Conservation (phyloP, 2,888 invertebrate species). For the Meta bourneti region DNA sequence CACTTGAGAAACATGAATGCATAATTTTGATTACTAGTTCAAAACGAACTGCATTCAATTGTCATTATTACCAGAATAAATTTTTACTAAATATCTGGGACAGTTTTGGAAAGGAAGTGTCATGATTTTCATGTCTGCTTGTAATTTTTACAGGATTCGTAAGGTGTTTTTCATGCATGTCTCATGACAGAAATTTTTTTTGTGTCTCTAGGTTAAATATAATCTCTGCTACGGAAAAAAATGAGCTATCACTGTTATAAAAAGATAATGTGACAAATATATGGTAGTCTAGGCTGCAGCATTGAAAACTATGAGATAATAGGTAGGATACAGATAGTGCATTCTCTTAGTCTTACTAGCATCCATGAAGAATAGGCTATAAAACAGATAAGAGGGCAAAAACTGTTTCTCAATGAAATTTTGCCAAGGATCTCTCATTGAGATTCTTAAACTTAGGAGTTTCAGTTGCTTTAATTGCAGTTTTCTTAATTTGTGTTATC, state of each 20-base stretch:
- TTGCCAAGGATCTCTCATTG: conserved; percentile 6
- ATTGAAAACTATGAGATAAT: conserved; percentile 37
- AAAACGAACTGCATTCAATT: too few species aligned
- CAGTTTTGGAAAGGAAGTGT: too few species aligned
- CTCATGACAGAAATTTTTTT: too few species aligned
- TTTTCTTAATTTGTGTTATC: conserved; percentile 22
- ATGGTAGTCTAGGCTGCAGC: conserved; percentile 49
- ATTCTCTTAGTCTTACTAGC: conserved; percentile 25
- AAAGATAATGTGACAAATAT: conserved; percentile 70
- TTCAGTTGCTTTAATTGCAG: conserved; percentile 16
- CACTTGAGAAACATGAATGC: too few species aligned
- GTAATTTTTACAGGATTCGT: too few species aligned
- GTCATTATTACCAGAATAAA: too few species aligned
- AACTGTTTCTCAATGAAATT: conserved; percentile 57
- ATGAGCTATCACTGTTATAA: conserved; percentile 38
- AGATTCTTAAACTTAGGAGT: neutral
- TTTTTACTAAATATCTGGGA: too few species aligned
- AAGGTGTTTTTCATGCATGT: too few species aligned
- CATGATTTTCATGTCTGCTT: too few species aligned
- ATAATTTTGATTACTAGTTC: too few species aligned
- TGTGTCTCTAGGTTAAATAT: conserved; percentile 37
- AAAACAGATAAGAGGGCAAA: conserved; percentile 49
- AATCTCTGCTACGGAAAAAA: conserved; percentile 20
- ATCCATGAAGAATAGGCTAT: conserved; percentile 48
- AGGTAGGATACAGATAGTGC: conserved; percentile 13